Evolutionary conservation across 2,797 vertebrate species (phyloP).

Genomic region (Thalassophryne amazonica): DNA sequence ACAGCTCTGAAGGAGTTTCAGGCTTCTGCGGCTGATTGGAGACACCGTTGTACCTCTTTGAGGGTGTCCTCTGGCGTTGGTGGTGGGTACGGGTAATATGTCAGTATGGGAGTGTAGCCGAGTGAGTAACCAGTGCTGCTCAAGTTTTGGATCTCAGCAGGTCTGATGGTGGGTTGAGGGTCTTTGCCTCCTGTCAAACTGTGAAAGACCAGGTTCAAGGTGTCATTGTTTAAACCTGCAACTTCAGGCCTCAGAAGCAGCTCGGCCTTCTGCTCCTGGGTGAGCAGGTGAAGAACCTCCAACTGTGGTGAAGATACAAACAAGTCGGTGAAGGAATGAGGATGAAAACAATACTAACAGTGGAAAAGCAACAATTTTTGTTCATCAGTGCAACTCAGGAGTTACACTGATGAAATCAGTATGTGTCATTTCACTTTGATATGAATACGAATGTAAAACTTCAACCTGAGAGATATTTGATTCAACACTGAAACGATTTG

Average conservation of each 20-base stretch:
- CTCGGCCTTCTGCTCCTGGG: constrained; percentile 73
- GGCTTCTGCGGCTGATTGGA: too few relatives aligned
- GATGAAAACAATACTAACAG: neutral
- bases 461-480: too few relatives aligned
- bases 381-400: too few relatives aligned
- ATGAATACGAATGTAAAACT: too few relatives aligned
- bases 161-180: neutral
- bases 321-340: neutral
- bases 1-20: too few relatives aligned
- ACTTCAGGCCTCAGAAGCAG: constrained; percentile 67
- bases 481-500: too few relatives aligned
- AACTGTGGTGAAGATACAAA: constrained; percentile 45
- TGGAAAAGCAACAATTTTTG: too few relatives aligned
- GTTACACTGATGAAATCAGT: too few relatives aligned
- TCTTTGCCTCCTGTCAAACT: constrained; percentile 44
- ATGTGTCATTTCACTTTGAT: too few relatives aligned
- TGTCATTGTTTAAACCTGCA: constrained; percentile 55
- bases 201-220: constrained; percentile 65
- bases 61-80: constrained; percentile 24
- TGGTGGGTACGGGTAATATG: neutral
- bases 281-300: constrained; percentile 75
- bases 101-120: neutral
- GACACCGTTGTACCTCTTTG: constrained; percentile 44
- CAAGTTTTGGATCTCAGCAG: constrained; percentile 1
- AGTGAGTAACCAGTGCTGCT: constrained; percentile 4